Evolutionary conservation across 2,113 vertebrate genomes (phyloP), one percentile per base, ranked within the genome.

Genomic region (Natator depressus): DNA sequence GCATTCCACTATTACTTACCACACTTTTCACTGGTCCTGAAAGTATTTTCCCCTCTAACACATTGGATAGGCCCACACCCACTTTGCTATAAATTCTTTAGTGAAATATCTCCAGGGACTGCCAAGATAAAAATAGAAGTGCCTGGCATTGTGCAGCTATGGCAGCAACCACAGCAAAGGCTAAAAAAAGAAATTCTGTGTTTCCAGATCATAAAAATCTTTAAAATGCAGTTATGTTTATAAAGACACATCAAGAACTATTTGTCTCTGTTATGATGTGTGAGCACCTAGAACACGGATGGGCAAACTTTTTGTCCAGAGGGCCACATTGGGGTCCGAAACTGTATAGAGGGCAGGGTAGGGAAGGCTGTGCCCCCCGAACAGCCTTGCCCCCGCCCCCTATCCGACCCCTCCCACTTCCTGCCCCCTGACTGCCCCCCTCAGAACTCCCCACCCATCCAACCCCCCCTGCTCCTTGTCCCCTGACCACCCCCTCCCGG

Each of bases 141-240:
- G 31, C 8, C 92, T 81, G 19, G 85, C 54, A 49, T 2, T 75
- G 65, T 38, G 16, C 29, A 42, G 42, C 50, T 79, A 35, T 16
- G 91, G 13, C 62, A 94, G 81, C 59, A 84, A 47, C 54, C 89
- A 31, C 2, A 93, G 19, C 47, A 24, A 76, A 24, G 38, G 38
- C 72, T 76, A 76, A 25, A 46, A n/a, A 25, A 25, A 46, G 20
- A 25, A 42, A 38, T 75, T 76, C 38, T 6, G 3, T 76, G 24
- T 46, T 76, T 5, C 72, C 76, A 87, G 88, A 93, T 27, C 8
- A 69, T 91, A 83, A 90, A 51, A 84, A 53, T 87, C 54, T 78
- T 89, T 91, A 53, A 82, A 85, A 89, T 17, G 35, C 2, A 84
- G 38, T 89, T 92, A 55, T 91, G 88, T 92, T 88, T 91, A 91